Conservation (phyloP, 1,140 invertebrate species). For the Leptestheria dahalacensis region DNA sequence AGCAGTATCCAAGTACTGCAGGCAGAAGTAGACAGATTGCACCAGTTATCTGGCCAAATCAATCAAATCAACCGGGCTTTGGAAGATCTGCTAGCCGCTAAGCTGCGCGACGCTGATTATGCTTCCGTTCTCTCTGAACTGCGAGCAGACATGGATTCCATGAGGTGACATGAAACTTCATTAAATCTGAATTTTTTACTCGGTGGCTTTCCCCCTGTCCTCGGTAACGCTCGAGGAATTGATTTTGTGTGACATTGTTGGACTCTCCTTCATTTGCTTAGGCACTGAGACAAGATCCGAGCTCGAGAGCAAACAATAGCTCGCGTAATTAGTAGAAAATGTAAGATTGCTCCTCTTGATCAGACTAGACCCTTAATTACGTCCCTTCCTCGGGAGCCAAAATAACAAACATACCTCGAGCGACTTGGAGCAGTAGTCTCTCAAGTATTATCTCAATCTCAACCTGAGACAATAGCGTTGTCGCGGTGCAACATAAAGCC, state of each 20-base stretch:
- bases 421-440: too few species aligned
- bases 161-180: too few species aligned
- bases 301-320: not conserved
- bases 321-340: not conserved
- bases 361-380: not conserved
- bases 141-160: slow-evolving; percentile 8
- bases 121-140: slow-evolving; percentile 11
- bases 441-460: too few species aligned
- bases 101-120: slow-evolving; percentile 11
- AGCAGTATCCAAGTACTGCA: not conserved
- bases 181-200: too few species aligned
- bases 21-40: slow-evolving; percentile 5
- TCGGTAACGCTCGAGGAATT: too few species aligned
- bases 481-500: too few species aligned
- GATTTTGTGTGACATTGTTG: too few species aligned
- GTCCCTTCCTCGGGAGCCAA: not conserved
- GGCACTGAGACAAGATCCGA: too few species aligned
- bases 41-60: slow-evolving; percentile 7
- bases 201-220: too few species aligned
- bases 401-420: too few species aligned
- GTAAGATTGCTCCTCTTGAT: not conserved
- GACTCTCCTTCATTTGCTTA: too few species aligned
- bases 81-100: slow-evolving; percentile 11
- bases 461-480: too few species aligned
- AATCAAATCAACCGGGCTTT: slow-evolving; percentile 6